These are phyloP conservation scores for Silurus glanis DNA, from an alignment of 2,113 vertebrate genomes.

Conservation along the genomic window DNA sequence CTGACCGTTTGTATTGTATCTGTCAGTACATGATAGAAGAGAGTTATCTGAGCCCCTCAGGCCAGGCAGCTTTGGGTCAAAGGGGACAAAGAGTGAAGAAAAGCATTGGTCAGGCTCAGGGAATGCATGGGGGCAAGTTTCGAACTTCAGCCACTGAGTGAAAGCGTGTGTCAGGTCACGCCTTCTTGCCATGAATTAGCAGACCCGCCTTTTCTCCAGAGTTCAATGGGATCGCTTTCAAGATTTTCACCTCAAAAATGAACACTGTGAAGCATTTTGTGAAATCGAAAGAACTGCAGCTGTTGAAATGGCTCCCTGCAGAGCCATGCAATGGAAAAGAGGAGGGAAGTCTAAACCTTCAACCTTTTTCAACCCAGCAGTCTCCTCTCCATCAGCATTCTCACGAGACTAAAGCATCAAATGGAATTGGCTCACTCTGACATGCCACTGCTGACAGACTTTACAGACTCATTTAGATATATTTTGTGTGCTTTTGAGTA, in stretches of 20 bases:
- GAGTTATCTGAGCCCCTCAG: constrained; percentile 65
- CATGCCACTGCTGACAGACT: constrained; percentile 40
- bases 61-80: constrained; percentile 56
- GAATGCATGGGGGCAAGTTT: constrained; percentile 52
- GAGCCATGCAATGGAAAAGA: constrained; percentile 2
- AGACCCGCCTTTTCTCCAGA: constrained; percentile 46
- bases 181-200: constrained; percentile 32
- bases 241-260: constrained; percentile 34
- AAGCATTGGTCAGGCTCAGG: constrained; percentile 46
- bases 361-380: constrained; percentile 22
- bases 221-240: constrained; percentile 41
- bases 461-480: constrained; percentile 2
- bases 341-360: constrained; percentile 27
- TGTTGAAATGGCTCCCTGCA: constrained; percentile 8
- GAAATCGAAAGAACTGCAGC: constrained; percentile 30
- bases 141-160: constrained; percentile 58
- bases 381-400: constrained; percentile 7
- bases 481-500: background rate
- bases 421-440: constrained; percentile 33
- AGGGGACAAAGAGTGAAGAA: constrained; percentile 49
- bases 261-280: constrained; percentile 33
- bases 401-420: constrained; percentile 22
- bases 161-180: constrained; percentile 28
- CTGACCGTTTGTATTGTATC: constrained; percentile 43
- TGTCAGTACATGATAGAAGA: constrained; percentile 55